Evolutionary conservation across 1,140 invertebrate genomes (phyloP), one percentile per base, ranked within the genome.

Genomic region (Temnothorax nylanderi): DNA sequence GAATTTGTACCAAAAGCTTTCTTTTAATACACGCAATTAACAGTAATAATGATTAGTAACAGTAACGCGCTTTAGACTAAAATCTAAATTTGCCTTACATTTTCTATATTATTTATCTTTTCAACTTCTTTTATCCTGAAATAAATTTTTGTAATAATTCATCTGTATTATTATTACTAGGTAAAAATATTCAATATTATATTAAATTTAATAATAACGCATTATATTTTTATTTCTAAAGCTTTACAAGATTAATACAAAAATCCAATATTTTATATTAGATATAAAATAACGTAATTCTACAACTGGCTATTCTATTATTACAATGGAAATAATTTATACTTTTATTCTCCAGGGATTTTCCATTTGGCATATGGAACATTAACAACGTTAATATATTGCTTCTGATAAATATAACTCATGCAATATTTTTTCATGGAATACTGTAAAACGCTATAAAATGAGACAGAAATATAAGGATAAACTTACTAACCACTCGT

Each of bases 1-100:
- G 44, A 67, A 80, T 80, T 80, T 69, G 7, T 64, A 49, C 10
- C 4, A 13, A 41, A 75, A 44, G 13, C n/a, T 41, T 60, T 60
- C 2, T 44, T 58, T 6, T 47, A 44, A 77, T 77, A 16, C 21
- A 26, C 26, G 26, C 26, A 26, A 26, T 60, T 60, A 60, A n/a
- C 2, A 44, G 3, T 26, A 41, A 1, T 7, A 18, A 60, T 76
- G 4, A 6, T 21, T 67, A 67, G 13, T 13, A 41, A 1, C n/a
- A 41, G 3, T 65, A 65, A 75, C 4, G 5, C 21, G 18, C 13
- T 41, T 16, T n/a, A 1, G n/a, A 54, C n/a, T n/a, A 75, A 41
- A 58, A 16, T 26, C 0, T 58, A 21, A 75, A 37, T 58, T 1
- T 26, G 51, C 11, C 7, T 21, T 41, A 26, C 4, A 10, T 32